Percentiles rank a stretch among this genome's conserved stretches.
Evolutionary conservation across 1,140 invertebrate genomes (phyloP).

Genomic region (Orius insidiosus): DNA sequence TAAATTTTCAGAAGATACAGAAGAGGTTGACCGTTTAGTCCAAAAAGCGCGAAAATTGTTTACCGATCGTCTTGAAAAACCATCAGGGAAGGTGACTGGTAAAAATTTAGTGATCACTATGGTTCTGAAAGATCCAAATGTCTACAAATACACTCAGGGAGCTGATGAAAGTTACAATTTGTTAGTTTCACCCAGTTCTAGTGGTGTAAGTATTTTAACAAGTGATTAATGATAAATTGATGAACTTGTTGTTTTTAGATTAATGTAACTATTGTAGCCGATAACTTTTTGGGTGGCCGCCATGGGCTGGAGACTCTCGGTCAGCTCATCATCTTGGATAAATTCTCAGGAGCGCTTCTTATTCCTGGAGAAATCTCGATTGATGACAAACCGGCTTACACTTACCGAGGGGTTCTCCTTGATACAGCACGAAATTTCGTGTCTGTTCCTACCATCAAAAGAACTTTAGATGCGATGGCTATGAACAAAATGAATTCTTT

Average conservation of each 20-base stretch:
- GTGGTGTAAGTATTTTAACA: constrained; percentile 20
- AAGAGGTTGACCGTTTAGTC: constrained; percentile 13
- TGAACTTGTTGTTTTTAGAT: constrained; percentile 25
- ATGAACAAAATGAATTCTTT: constrained; percentile 67
- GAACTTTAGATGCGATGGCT: constrained; percentile 62
- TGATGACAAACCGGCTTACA: constrained; percentile 48
- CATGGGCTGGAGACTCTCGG: constrained; percentile 60
- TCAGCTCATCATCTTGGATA: constrained; percentile 56
- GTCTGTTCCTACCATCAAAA: constrained; percentile 45
- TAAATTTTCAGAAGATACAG: too few relatives aligned
- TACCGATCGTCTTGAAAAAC: background rate
- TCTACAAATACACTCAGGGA: constrained; percentile 35
- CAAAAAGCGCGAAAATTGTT: constrained; percentile 7
- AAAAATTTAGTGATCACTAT: constrained; percentile 22
- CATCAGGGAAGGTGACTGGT: background rate
- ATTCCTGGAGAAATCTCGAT: constrained; percentile 43
- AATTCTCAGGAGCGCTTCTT: constrained; percentile 37
- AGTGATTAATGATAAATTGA: background rate
- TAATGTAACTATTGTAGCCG: constrained; percentile 38
- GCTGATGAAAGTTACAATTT: constrained; percentile 52
- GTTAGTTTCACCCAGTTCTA: constrained; percentile 29
- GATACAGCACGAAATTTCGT: constrained; percentile 64
- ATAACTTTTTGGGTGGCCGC: constrained; percentile 52
- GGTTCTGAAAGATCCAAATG: constrained; percentile 21
- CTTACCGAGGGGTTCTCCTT: constrained; percentile 55